Evolutionary conservation across 2,113 vertebrate species (phyloP).

Genomic region (Hystrix brachyura): DNA sequence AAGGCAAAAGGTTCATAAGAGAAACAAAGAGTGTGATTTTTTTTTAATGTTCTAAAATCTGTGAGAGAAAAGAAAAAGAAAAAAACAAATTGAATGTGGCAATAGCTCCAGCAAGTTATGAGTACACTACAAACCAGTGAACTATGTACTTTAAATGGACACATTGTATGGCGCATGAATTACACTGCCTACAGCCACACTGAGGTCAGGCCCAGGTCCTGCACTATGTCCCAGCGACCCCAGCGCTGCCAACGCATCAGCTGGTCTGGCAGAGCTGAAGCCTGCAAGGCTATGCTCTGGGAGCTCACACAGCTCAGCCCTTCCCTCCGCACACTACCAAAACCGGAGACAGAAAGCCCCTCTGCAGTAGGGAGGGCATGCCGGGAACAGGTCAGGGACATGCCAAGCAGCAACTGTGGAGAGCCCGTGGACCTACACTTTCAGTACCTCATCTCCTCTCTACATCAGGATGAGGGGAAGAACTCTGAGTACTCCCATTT

Average conservation of each 20-base stretch:
- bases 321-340: background rate
- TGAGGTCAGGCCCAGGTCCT: background rate
- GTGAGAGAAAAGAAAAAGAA: background rate
- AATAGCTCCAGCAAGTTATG: background rate
- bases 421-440: background rate
- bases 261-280: too few relatives aligned
- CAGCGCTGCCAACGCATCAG: background rate
- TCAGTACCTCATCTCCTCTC: background rate
- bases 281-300: background rate
- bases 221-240: background rate
- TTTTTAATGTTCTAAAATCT: background rate
- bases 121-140: background rate
- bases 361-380: background rate
- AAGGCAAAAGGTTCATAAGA: background rate
- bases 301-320: background rate
- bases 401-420: background rate
- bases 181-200: background rate
- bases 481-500: background rate
- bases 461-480: background rate
- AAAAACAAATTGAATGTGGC: background rate
- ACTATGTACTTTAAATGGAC: background rate
- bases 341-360: background rate
- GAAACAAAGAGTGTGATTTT: background rate
- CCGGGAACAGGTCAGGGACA: fast-evolving
- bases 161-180: background rate